These are phyloP conservation scores for Fragum whitleyi DNA, from an alignment of 2,888 invertebrate genomes.

Conservation along the genomic window DNA sequence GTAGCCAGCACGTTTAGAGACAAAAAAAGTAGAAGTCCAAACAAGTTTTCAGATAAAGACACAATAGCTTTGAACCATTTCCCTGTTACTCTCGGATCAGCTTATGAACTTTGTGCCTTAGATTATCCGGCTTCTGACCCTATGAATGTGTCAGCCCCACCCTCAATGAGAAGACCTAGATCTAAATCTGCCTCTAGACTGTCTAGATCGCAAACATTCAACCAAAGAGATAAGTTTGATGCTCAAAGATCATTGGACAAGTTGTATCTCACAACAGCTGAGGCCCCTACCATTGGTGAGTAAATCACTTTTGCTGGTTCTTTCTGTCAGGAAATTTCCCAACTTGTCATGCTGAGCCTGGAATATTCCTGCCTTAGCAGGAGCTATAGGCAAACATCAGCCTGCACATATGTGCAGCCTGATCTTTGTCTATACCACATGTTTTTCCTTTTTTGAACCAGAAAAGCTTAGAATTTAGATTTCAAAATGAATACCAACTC, in stretches of 20 bases:
- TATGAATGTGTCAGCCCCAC: constrained; percentile 43
- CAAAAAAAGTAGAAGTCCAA: constrained; percentile 27
- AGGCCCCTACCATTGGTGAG: constrained; percentile 69
- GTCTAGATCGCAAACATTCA: constrained; percentile 43
- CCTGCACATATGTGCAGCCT: no score
- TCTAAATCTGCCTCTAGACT: constrained; percentile 54
- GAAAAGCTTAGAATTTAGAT: no score
- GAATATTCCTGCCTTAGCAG: no score
- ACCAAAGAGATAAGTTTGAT: constrained; percentile 53
- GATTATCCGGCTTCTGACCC: constrained; percentile 52
- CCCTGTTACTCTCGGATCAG: constrained; percentile 65
- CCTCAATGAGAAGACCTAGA: constrained; percentile 52
- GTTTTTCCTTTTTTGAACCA: no score
- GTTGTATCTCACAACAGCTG: constrained; percentile 65
- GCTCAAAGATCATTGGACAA: constrained; percentile 60
- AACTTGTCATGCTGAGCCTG: no score
- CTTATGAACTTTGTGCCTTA: constrained; percentile 61
- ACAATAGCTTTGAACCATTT: constrained; percentile 52
- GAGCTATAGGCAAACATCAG: no score
- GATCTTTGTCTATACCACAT: no score
- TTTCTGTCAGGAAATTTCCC: no score
- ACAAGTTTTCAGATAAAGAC: constrained; percentile 55
- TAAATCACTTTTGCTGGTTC: background rate
- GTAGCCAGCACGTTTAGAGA: constrained; percentile 52
- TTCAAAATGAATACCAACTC: no score